Evolutionary conservation across 2,888 invertebrate species (phyloP).

Genomic region (Scaptomyza flava): DNA sequence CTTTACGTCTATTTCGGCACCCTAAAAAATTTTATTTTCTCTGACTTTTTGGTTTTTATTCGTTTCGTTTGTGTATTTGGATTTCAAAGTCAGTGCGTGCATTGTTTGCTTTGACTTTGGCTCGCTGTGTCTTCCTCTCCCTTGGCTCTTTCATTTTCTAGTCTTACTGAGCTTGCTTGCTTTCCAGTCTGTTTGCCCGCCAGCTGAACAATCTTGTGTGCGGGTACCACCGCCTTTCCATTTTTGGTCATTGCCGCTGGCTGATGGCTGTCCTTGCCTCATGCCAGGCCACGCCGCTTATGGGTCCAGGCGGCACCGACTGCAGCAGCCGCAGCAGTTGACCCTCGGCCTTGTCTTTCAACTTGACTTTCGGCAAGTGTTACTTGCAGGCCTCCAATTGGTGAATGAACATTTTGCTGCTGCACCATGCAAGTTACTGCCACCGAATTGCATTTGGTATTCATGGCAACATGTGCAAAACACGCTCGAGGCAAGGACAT

Average conservation of each 20-base stretch:
- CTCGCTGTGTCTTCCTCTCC: neutral
- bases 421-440: slow-evolving; percentile 31
- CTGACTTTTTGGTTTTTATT: neutral
- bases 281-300: neutral
- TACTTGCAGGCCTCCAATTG: slow-evolving; percentile 38
- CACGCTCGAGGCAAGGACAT: slow-evolving; percentile 42
- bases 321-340: slow-evolving; percentile 59
- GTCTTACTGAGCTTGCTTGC: slow-evolving; percentile 11
- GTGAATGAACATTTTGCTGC: neutral
- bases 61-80: slow-evolving; percentile 25
- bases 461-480: slow-evolving; percentile 63
- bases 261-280: slow-evolving; percentile 43
- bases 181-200: slow-evolving; percentile 24
- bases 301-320: no score
- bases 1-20: neutral
- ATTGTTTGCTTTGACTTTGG: slow-evolving; percentile 38
- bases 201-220: slow-evolving; percentile 59
- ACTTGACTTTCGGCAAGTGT: slow-evolving; percentile 73
- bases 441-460: slow-evolving; percentile 66
- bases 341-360: slow-evolving; percentile 71
- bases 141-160: neutral
- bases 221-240: slow-evolving; percentile 13
- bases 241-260: slow-evolving; percentile 46
- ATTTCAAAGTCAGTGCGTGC: slow-evolving; percentile 18
- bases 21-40: neutral